Evolutionary conservation across 2,113 vertebrate species (phyloP).

Genomic region (Cyphomyrus plagiostoma): DNA sequence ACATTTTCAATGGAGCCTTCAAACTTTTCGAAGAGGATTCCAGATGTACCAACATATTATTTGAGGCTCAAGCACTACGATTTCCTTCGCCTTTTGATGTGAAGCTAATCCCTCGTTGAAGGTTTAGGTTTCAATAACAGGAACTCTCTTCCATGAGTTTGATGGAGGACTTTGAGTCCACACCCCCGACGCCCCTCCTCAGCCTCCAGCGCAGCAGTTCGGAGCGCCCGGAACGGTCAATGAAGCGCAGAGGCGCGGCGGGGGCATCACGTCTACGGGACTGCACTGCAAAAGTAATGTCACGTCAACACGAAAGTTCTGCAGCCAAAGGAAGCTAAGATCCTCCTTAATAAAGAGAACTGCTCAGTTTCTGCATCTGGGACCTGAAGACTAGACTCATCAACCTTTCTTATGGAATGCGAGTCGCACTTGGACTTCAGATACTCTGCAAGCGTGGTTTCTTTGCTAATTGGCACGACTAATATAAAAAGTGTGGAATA

Average conservation of each 20-base stretch:
- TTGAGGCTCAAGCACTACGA: neutral
- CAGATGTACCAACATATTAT: neutral
- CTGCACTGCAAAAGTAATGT: neutral
- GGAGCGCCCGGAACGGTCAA: neutral
- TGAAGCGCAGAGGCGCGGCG: neutral
- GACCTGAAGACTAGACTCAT: neutral
- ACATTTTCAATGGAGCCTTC: neutral
- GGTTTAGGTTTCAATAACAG: slow-evolving; percentile 20
- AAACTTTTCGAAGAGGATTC: neutral
- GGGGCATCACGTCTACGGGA: neutral
- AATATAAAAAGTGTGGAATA: neutral
- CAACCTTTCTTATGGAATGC: neutral
- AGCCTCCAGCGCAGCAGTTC: neutral
- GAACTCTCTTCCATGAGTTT: slow-evolving; percentile 20
- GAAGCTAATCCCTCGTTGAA: neutral
- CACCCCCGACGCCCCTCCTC: slow-evolving; percentile 24
- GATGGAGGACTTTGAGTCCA: slow-evolving; percentile 17
- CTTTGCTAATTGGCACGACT: neutral
- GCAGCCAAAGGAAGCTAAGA: neutral
- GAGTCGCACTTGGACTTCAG: slow-evolving; percentile 15
- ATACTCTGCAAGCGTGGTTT: neutral
- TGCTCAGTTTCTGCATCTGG: neutral
- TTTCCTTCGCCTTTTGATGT: slow-evolving; percentile 14
- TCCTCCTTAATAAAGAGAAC: neutral
- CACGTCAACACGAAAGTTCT: neutral